A percentile compares a stretch with the other conserved stretches of the same genome.
Conservation (phyloP, 2,797 vertebrate genomes). For the Gorsachius magnificus region DNA sequence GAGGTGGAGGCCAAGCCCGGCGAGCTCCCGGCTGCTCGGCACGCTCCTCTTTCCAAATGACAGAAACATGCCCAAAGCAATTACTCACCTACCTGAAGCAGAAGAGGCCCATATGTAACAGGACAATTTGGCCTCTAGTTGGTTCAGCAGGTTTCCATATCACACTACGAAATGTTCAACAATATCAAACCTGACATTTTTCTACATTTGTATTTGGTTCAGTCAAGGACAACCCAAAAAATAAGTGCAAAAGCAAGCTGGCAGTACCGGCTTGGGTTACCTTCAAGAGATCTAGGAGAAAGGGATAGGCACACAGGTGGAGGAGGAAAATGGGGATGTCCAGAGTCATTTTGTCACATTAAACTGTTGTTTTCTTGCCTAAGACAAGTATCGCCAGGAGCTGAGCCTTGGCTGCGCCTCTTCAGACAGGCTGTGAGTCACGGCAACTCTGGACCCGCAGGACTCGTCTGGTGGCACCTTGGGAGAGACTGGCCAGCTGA, state of each 20-base stretch:
- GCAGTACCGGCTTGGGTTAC: neutral
- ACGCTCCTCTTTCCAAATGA: neutral
- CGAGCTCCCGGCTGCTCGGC: neutral
- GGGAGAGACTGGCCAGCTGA: neutral
- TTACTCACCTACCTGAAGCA: slow-evolving; percentile 24
- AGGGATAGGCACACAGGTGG: neutral
- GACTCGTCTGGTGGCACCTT: neutral
- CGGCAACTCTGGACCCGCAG: neutral
- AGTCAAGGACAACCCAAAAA: slow-evolving; percentile 16
- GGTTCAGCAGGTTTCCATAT: neutral
- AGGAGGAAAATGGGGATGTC: neutral
- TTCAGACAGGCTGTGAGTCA: neutral
- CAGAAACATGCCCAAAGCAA: slow-evolving; percentile 22
- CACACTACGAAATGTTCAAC: neutral
- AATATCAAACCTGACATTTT: slow-evolving; percentile 35
- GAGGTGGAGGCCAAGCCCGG: neutral
- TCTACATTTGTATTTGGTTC: neutral
- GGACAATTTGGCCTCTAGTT: neutral
- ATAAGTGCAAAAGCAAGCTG: neutral
- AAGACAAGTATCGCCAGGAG: neutral
- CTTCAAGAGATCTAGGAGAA: neutral
- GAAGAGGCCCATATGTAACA: neutral
- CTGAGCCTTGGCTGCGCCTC: neutral
- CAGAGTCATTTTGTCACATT: neutral
- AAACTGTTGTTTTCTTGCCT: neutral